These are phyloP conservation scores for Holothuria leucospilota DNA, from an alignment of 53 echinoderm and acorn worm species.

Conservation along the genomic window DNA sequence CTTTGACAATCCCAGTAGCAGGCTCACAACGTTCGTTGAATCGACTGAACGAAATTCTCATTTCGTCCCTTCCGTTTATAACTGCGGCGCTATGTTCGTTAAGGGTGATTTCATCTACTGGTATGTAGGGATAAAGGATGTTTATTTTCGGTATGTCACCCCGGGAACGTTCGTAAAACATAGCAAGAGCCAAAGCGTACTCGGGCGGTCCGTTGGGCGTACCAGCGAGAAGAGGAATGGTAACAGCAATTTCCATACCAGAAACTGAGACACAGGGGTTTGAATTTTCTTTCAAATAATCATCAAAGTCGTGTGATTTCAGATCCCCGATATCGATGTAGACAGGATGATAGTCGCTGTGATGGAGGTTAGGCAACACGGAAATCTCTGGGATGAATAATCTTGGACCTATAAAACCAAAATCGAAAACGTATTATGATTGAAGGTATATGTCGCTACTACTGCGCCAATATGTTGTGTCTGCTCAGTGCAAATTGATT, in stretches of 20 bases:
- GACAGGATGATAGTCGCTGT: background rate
- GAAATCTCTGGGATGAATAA: background rate
- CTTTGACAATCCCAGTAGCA: background rate
- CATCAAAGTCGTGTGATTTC: background rate
- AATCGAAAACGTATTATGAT: too few relatives aligned
- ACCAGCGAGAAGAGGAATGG: background rate
- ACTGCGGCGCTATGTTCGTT: background rate
- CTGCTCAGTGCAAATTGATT: too few relatives aligned
- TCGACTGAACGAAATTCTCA: background rate
- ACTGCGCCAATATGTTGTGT: too few relatives aligned
- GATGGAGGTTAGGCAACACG: background rate
- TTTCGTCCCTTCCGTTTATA: constrained; percentile 1
- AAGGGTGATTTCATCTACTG: background rate
- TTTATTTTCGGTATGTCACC: constrained; percentile 9
- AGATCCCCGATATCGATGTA: constrained; percentile 13
- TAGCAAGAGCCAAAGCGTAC: constrained; percentile 9
- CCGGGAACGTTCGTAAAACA: background rate
- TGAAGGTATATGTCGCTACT: too few relatives aligned
- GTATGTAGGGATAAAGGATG: constrained; percentile 23
- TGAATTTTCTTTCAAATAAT: background rate
- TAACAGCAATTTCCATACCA: too few relatives aligned
- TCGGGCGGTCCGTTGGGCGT: background rate
- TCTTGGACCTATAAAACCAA: background rate
- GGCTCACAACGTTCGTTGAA: background rate
- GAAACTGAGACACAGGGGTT: too few relatives aligned